Base-by-base conservation (phyloP, 1,140 invertebrate species). In the Drosophila bifasciata region DNA sequence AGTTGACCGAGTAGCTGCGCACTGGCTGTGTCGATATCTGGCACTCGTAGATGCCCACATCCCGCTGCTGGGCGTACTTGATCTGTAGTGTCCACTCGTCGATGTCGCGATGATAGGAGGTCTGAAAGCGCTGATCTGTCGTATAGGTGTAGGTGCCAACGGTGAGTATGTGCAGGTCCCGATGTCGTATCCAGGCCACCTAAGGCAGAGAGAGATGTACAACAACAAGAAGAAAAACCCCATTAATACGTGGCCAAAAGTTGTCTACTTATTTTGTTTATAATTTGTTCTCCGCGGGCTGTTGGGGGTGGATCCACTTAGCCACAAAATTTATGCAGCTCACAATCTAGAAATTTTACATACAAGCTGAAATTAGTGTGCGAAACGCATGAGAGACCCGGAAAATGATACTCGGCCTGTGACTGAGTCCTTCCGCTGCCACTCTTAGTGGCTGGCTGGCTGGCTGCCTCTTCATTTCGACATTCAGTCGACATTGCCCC, bases 71-170 rank as follows among this genome's bases (percentile, higher is more conserved):
- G 36, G 96, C 95, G 94, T 96, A 97, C 90, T 96, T 96, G 79
- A 97, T 97, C 92, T 96, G 95, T 56, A 97, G 92, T 50, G 95
- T 96, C 96, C 96, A 97, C 91, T 97, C 96, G 67, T 96, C 95
- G 78, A 94, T 95, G 84, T 96, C 94, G 40, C 94, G 93, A 85
- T 95, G 94, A 90, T 96, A 95, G 69, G 95, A 93, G 32, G 95
- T 95, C 92, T 95, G 94, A 92, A 97, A 97, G 58, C 96, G 92
- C 90, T 96, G 95, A 90, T 97, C 96, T 79, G 94, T 95, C 5
- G 96, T 97, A 79, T 96, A 97, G 0, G 96, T 96, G 79, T 96
- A 96, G 16, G 93, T 94, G 41, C 95, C 95, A 15, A 96, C 95
- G 3, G 96, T 96, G 46, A 97, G 92, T 78, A 97, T 96, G 89